Evolutionary conservation across 2,797 vertebrate species (phyloP).

Genomic region (Sparidentex hasta): DNA sequence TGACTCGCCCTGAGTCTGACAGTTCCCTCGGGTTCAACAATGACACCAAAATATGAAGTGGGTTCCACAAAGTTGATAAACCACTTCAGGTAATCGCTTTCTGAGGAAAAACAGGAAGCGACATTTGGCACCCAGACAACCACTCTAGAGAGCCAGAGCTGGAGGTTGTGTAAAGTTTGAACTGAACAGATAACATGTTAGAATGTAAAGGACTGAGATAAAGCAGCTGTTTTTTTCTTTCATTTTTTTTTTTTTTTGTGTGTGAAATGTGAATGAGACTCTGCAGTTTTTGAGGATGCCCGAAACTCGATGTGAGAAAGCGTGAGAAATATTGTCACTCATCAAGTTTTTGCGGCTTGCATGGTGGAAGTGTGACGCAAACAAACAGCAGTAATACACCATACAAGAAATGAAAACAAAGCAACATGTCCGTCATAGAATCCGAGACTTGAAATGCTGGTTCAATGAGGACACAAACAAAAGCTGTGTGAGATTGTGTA

Average conservation of each 20-base stretch:
- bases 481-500: background rate
- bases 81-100: conserved; percentile 42
- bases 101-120: conserved; percentile 59
- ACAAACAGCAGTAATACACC: background rate
- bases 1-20: conserved; percentile 72
- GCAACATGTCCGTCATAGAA: background rate
- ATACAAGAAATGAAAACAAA: conserved; percentile 15
- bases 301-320: background rate
- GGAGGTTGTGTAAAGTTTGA: conserved; percentile 10
- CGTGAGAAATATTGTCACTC: conserved; percentile 29
- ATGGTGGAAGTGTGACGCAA: conserved; percentile 4
- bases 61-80: conserved; percentile 48
- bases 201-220: background rate
- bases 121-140: conserved; percentile 45
- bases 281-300: background rate
- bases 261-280: conserved; percentile 7
- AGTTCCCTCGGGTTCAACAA: conserved; percentile 51
- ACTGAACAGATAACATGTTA: background rate
- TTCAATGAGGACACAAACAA: conserved; percentile 23
- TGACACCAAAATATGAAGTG: conserved; percentile 45
- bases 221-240: background rate
- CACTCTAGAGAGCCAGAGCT: conserved; percentile 10
- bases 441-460: conserved; percentile 24
- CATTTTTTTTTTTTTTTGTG: background rate
- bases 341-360: conserved; percentile 31